phyloP scores from a whole-genome alignment of 2,113 vertebrate species.

The Cercocebus atys region DNA sequence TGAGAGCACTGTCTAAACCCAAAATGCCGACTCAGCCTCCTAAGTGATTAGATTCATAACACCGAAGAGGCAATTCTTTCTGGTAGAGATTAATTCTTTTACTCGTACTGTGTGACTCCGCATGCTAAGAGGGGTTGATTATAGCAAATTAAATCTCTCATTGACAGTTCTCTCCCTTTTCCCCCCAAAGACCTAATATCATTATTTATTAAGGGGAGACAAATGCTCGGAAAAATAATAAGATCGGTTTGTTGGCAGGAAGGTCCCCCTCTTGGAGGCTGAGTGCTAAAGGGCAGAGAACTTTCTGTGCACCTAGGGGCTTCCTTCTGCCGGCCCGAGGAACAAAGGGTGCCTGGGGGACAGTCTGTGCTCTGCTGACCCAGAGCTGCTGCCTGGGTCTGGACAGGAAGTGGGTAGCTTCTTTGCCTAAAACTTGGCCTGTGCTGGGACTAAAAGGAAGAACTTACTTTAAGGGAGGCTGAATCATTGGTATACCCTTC shows the following conservation, averaged over 20 bases:
- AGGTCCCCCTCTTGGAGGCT: background rate
- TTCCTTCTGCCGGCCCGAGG: background rate
- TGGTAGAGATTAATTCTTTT: slow-evolving; percentile 62
- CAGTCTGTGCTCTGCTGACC: accelerated
- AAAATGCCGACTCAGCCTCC: slow-evolving; percentile 51
- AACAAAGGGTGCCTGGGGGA: accelerated
- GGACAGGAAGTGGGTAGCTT: accelerated
- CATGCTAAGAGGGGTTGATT: slow-evolving; percentile 69
- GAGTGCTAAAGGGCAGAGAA: background rate
- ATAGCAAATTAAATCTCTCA: slow-evolving; percentile 63
- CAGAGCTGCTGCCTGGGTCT: accelerated
- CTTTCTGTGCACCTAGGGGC: accelerated
- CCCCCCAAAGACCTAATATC: slow-evolving; percentile 35
- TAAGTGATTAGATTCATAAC: slow-evolving; percentile 63
- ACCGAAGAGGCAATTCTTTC: slow-evolving; percentile 34
- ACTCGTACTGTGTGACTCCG: slow-evolving; percentile 43
- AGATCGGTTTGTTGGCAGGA: background rate
- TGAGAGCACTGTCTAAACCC: background rate
- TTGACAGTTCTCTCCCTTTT: slow-evolving; percentile 2
- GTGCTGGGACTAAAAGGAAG: background rate
- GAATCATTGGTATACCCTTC: background rate
- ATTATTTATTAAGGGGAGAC: slow-evolving; percentile 50
- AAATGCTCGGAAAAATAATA: slow-evolving; percentile 17
- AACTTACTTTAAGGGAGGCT: background rate
- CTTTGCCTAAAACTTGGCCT: background rate